These are phyloP conservation scores for Cephus cinctus DNA, from an alignment of 1,140 invertebrate species.

Conservation along the genomic window DNA sequence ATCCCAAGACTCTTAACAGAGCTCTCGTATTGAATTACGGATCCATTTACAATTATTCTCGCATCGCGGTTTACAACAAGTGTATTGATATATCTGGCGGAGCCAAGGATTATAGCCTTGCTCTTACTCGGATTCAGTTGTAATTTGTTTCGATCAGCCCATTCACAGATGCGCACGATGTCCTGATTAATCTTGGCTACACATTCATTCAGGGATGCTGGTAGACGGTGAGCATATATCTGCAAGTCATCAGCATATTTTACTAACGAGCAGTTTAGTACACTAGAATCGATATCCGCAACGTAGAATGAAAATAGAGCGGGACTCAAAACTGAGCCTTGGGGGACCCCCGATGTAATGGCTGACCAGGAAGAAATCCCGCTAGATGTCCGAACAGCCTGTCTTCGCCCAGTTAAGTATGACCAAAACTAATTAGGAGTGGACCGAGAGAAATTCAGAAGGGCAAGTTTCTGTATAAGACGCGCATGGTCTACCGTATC, in stretches of 20 bases:
- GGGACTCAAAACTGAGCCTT: no score
- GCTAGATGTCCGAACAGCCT: no score
- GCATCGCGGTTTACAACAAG: no score
- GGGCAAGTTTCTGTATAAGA: background rate
- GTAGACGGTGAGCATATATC: background rate
- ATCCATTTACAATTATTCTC: no score
- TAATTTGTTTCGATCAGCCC: background rate
- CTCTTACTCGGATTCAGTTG: background rate
- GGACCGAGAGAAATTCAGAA: background rate
- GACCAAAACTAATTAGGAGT: no score
- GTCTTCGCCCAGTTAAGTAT: no score
- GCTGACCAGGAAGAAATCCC: no score
- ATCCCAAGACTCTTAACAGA: no score
- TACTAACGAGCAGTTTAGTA: background rate
- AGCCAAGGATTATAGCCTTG: background rate
- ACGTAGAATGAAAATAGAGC: slow-evolving; percentile 58
- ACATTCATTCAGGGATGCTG: background rate
- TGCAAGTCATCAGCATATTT: background rate
- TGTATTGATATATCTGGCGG: background rate
- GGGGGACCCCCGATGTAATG: no score
- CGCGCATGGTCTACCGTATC: slow-evolving; percentile 9
- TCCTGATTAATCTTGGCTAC: background rate
- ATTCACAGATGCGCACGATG: background rate
- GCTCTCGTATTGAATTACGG: no score
- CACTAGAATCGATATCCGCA: slow-evolving; percentile 19